Evolutionary conservation across 1,140 invertebrate genomes (phyloP), one percentile per base, ranked within the genome.

Genomic region (Whitmania pigra): DNA sequence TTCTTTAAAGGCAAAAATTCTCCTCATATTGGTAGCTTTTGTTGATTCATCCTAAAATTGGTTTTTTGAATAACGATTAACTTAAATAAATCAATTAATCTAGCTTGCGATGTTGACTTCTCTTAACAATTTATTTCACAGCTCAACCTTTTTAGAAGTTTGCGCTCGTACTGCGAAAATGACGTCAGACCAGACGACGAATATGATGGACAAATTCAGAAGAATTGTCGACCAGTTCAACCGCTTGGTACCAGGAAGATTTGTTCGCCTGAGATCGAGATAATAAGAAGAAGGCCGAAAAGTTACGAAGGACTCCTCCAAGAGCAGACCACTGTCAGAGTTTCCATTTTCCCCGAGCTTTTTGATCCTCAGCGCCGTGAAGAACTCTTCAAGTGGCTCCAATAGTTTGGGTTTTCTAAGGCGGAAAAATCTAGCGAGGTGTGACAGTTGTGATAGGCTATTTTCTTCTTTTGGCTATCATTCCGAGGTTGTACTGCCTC

Each of bases 301-400:
- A 70, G 69, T 53, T 70, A 70, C 25, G 69, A 70, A 25, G 31
- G 69, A 40, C 40, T 49, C 18, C 18, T 70, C 15, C 69, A 70
- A 49, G 69, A 70, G n/a, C 69, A 70, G 69, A 70, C 69, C 29
- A 70, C 69, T n/a, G 69, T 70, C 40, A 70, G 69, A 49, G 69
- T 70, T 25, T 70, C 69, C 18, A 70, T 70, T 49, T 70, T 70
- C 20, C 69, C 69, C 5, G 69, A 70, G 29, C 53, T 70, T 17
- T 70, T 70, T 53, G 69, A 70, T 22, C 69, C 69, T 54, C 69
- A 70, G 43, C 18, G 69, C 6, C 40, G 69, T 9, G 69, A 70
- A 49, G 69, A 70, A 53, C 69, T 70, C 53, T 70, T 70, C 25
- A 36, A 70, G 53, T 70, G 69, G 69, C 53, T 70, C 18, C 69